Evolutionary conservation across 2,888 invertebrate species (phyloP).

Genomic region (Mythimna lalbum): DNA sequence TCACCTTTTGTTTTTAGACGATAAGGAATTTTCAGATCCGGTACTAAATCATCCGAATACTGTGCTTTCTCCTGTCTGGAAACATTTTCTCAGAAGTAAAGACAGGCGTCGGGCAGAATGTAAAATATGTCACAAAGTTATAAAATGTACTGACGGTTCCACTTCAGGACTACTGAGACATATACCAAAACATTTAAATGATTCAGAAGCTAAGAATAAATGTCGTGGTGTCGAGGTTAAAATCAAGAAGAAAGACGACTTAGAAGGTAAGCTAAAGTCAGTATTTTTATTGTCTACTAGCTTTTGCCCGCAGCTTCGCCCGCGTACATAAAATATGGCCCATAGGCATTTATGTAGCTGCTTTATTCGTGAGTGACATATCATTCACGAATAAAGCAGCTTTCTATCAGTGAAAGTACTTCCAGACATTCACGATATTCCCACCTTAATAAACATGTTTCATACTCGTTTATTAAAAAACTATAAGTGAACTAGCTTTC

Average conservation of each 20-base stretch:
- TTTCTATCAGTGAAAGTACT: too few relatives aligned
- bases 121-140: constrained; percentile 17
- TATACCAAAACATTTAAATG: neutral
- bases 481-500: too few relatives aligned
- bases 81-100: constrained; percentile 27
- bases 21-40: neutral
- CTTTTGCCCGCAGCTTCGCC: too few relatives aligned
- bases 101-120: constrained; percentile 33
- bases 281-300: neutral
- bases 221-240: neutral
- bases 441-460: too few relatives aligned
- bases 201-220: neutral
- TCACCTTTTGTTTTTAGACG: constrained; percentile 24
- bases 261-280: neutral
- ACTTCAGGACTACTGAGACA: constrained; percentile 27
- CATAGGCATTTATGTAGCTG: too few relatives aligned
- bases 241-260: neutral
- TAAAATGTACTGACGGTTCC: constrained; percentile 26
- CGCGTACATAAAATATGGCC: too few relatives aligned
- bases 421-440: too few relatives aligned
- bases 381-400: too few relatives aligned
- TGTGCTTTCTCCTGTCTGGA: constrained; percentile 27
- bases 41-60: constrained; percentile 22
- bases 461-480: too few relatives aligned
- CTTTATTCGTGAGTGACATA: too few relatives aligned